phyloP scores from a whole-genome alignment of 2,797 vertebrate genomes.

The Nothura maculosa region DNA sequence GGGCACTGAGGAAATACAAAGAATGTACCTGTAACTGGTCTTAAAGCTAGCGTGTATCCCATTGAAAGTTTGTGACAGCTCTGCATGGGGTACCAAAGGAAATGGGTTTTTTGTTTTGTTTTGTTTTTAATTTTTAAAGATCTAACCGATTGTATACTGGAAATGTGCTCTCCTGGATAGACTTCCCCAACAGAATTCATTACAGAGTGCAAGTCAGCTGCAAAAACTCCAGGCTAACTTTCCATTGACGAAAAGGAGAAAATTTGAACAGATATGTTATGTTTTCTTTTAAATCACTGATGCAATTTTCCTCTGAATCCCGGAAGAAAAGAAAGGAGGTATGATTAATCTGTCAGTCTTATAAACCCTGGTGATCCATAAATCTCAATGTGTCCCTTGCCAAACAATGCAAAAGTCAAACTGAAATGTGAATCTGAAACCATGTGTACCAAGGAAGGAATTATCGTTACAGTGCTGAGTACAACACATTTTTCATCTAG shows the following conservation, averaged over 20 bases:
- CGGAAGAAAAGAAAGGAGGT: background rate
- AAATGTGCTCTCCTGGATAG: background rate
- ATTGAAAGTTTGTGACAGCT: background rate
- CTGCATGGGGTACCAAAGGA: background rate
- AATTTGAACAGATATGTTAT: background rate
- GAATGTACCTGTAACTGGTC: background rate
- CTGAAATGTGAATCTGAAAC: background rate
- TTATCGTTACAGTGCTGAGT: background rate
- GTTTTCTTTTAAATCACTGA: background rate
- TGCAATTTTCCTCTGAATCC: background rate
- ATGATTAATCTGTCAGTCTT: background rate
- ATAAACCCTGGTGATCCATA: background rate
- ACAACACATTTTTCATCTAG: background rate
- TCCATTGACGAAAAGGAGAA: background rate
- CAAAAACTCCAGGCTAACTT: background rate
- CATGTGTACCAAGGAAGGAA: background rate
- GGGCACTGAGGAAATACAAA: background rate
- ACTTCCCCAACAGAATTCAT: background rate
- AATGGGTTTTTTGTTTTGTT: background rate
- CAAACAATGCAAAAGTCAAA: background rate
- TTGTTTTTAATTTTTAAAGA: accelerated
- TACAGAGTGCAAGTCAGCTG: background rate
- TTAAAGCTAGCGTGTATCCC: background rate
- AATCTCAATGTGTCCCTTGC: background rate
- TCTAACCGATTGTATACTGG: background rate